Base-by-base conservation (phyloP, 2,113 vertebrate species). In the Cygnus buccinator region DNA sequence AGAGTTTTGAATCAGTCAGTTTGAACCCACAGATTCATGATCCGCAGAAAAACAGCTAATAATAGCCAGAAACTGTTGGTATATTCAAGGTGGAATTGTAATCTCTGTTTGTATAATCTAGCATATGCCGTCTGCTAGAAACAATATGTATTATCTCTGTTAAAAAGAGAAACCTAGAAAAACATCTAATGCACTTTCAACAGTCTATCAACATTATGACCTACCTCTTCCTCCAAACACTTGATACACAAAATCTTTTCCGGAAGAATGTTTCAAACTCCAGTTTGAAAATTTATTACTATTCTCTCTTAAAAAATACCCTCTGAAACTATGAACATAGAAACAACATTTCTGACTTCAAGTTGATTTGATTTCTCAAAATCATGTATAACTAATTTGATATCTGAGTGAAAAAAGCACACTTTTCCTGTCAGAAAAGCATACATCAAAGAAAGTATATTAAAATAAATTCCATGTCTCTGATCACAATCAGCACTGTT, bases 251-350 rank as follows among this genome's bases (percentile, higher is more conserved):
- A 76, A 63, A 84, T 13, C 4, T 65, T 59, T 80, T 73, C 91
- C 74, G 41, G 43, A 87, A 95, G 78, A 25, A 43, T 7, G 13
- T 31, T 22, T 85, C 77, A 90, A 41, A 72, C n/a, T 66, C 62
- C 11, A 33, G 43, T 93, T 84, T 52, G 57, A 89, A 95, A 93
- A 93, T 33, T 16, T 76, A 46, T 61, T 91, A 71, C 31, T 65
- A 44, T 62, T 86, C 93, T 72, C 46, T 87, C 77, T 82, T 76
- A 35, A 35, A 59, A 59, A 93, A 72, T 20, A 89, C 54, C 21
- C 71, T 63, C 80, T 52, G 41, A 95, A 92, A 89, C 94, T 93
- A 80, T 25, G n/a, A 95, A 95, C 21, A 63, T 44, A 94, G 15
- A 95, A 90, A 61, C 9, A 65, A 61, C 13, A 77, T 90, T 88